Evolutionary conservation across 2,888 invertebrate genomes (phyloP), one percentile per base, ranked within the genome.

Genomic region (Lithophane ornitopus): DNA sequence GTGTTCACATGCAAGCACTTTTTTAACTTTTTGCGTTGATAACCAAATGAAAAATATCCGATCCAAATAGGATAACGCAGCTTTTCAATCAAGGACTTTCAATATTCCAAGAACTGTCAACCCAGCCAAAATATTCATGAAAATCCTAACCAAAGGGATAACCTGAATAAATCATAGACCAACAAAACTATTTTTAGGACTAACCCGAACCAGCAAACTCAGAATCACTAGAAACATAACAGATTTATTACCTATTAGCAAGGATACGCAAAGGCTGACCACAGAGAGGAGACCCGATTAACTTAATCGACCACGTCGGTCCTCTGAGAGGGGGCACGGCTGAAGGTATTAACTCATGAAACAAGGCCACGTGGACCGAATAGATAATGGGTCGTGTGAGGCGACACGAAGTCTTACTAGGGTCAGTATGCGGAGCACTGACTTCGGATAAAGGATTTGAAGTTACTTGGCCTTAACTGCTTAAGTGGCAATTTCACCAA

Each of bases 251-350:
- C 76, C 82, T 88, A 88, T 88, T 88, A 87, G 79, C 84, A 80
- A 59, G 80, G 82, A 81, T 87, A 79, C 84, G 82, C 76, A 81
- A 78, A 78, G 73, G 86, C 79, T 86, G 88, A 86, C 88, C 88
- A 84, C 86, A 68, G 72, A 77, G 77, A 81, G 74, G 77, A 81
- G 83, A 82, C 81, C 87, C 88, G 86, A 89, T 89, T 88, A 91
- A 86, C 75, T 85, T 89, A 91, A 91, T 91, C 90, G 90, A 85
- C 89, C 91, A 91, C 90, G 89, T 89, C 84, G 86, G 78, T 87
- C 89, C 88, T 86, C 82, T 22, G 87, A 87, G 87, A 71, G 83
- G 85, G 78, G 76, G 74, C 80, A 81, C 74, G 84, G 80, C 87
- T 84, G 83, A 80, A 86, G 90, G 90, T 88, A 88, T 91, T 91